Conservation (phyloP, 2,113 vertebrate species). For the Crypturellus undulatus region DNA sequence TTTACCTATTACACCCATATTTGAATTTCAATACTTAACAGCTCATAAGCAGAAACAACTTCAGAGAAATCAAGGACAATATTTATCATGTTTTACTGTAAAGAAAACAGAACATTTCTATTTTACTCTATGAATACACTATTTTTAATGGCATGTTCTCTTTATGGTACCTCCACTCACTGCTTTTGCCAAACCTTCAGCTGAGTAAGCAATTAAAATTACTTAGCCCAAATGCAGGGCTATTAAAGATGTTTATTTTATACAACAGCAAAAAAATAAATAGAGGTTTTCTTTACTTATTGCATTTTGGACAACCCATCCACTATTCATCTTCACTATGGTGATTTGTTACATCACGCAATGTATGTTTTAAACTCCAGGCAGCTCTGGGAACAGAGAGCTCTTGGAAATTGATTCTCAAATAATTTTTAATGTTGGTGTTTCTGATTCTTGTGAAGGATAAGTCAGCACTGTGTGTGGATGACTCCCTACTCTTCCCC, state of each 20-base stretch:
- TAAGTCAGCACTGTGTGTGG: too few relatives aligned
- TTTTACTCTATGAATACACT: not conserved
- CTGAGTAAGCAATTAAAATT: not conserved
- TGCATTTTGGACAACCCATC: not conserved
- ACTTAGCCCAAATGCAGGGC: not conserved
- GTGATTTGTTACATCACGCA: not conserved
- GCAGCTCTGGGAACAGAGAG: not conserved
- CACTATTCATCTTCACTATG: not conserved
- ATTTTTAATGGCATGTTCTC: not conserved
- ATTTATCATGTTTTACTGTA: constrained; percentile 41
- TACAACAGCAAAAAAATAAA: not conserved
- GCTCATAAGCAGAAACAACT: constrained; percentile 58
- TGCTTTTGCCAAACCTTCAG: not conserved
- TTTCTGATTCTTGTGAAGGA: rapidly evolving
- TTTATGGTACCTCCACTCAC: not conserved
- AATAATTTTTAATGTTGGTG: rapidly evolving
- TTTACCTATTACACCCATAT: constrained; percentile 43
- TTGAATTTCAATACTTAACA: constrained; percentile 63
- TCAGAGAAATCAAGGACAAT: not conserved
- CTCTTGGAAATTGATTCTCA: not conserved
- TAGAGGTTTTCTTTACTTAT: not conserved
- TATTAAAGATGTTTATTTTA: not conserved
- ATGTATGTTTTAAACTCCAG: not conserved
- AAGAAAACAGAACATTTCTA: constrained; percentile 1
- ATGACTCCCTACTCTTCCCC: too few relatives aligned